Conservation (phyloP, 2,888 invertebrate species). For the Chymomyza caudatula region DNA sequence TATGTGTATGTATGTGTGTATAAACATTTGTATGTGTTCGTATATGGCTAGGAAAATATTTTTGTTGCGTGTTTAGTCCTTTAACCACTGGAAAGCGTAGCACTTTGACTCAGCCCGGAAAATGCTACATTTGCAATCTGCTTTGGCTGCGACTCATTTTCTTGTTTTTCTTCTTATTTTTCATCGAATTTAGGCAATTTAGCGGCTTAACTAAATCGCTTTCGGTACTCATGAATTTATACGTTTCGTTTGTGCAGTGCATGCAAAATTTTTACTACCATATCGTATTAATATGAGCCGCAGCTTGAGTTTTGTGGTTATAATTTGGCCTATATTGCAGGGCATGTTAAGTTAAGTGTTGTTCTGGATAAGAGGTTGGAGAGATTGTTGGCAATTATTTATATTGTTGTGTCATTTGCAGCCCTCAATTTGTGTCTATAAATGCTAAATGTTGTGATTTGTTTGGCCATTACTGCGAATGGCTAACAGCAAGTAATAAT, state of each 20-base stretch:
- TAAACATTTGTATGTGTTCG: too few species aligned
- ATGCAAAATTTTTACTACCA: slow-evolving; percentile 52
- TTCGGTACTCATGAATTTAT: slow-evolving; percentile 66
- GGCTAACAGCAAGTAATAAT: neutral
- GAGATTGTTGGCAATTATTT: slow-evolving; percentile 2
- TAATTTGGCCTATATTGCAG: slow-evolving; percentile 4
- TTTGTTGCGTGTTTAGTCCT: slow-evolving; percentile 13
- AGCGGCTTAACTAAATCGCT: slow-evolving; percentile 68
- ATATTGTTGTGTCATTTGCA: slow-evolving; percentile 42
- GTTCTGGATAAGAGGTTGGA: neutral
- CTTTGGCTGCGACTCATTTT: slow-evolving; percentile 46
- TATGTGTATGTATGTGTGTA: too few species aligned
- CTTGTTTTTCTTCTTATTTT: slow-evolving; percentile 18
- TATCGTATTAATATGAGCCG: slow-evolving; percentile 24
- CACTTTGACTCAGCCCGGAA: neutral
- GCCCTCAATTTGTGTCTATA: slow-evolving; percentile 25
- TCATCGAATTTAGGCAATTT: slow-evolving; percentile 66
- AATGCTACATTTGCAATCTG: slow-evolving; percentile 51
- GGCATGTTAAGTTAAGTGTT: slow-evolving; percentile 1
- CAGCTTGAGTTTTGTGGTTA: neutral
- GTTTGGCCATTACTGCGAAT: neutral
- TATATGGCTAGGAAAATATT: slow-evolving; percentile 21
- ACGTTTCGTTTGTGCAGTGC: slow-evolving; percentile 69
- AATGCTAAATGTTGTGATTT: neutral
- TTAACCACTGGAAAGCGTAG: neutral